Conservation (phyloP, 2,888 invertebrate genomes). For the Prostheceraeus crozeri region DNA sequence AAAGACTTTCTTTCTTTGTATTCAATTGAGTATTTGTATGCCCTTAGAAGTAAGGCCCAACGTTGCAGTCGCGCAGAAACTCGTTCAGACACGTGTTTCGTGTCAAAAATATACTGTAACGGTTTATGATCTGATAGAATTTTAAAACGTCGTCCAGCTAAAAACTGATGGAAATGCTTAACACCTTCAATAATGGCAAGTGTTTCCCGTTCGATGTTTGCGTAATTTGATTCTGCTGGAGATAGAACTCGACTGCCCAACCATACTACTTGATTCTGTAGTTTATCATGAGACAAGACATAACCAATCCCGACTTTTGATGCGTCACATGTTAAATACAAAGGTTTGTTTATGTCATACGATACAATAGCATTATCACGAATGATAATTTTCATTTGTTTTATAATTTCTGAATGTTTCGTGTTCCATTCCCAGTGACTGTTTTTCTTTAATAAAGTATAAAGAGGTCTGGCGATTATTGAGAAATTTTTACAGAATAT, state of each 20-base stretch:
- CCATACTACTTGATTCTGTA: slow-evolving; percentile 29
- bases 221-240: slow-evolving; percentile 49
- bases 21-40: slow-evolving; percentile 48
- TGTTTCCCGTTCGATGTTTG: slow-evolving; percentile 50
- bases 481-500: slow-evolving; percentile 7
- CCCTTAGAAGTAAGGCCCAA: slow-evolving; percentile 44
- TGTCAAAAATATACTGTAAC: slow-evolving; percentile 48
- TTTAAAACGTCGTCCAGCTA: slow-evolving; percentile 51
- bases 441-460: not conserved
- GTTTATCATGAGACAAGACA: not conserved
- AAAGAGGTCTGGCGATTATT: slow-evolving; percentile 9
- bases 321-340: not conserved
- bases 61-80: slow-evolving; percentile 43
- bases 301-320: not conserved
- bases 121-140: slow-evolving; percentile 52
- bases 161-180: slow-evolving; percentile 50
- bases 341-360: not conserved
- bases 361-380: not conserved
- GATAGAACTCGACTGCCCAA: slow-evolving; percentile 33
- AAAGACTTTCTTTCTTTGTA: slow-evolving; percentile 2
- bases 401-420: not conserved
- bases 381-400: not conserved
- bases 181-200: slow-evolving; percentile 50
- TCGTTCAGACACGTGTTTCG: slow-evolving; percentile 42
- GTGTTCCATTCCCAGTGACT: not conserved